These are phyloP conservation scores for Leptopilina drosophilae DNA, from an alignment of 2,888 invertebrate species.

Conservation along the genomic window DNA sequence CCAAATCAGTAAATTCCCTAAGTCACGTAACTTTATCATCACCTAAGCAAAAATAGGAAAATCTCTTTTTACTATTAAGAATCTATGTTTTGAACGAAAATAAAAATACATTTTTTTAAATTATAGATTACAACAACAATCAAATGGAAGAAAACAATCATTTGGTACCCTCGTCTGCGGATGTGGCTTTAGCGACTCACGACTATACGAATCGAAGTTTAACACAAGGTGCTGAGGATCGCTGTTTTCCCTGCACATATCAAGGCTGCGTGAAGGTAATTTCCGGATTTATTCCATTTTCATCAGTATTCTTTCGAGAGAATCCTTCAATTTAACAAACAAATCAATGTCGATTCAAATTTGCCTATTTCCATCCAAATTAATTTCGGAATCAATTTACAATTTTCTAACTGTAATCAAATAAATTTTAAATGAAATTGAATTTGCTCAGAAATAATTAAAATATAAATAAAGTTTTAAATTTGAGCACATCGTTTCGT, in stretches of 20 bases:
- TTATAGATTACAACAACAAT: conserved; percentile 72
- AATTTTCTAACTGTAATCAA: no score
- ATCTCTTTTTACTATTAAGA: neutral
- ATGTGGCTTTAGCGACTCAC: conserved; percentile 75
- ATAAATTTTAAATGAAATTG: no score
- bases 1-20: no score
- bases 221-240: conserved; percentile 70
- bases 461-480: no score
- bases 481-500: no score
- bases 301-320: neutral
- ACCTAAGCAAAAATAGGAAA: neutral
- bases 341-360: no score
- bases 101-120: neutral
- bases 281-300: conserved; percentile 20
- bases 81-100: neutral
- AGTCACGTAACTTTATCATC: no score
- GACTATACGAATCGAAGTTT: conserved; percentile 75
- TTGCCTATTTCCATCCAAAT: no score
- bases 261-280: conserved; percentile 74
- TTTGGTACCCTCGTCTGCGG: conserved; percentile 67
- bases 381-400: no score
- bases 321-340: conserved; percentile 17
- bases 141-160: conserved; percentile 64
- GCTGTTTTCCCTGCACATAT: conserved; percentile 75
- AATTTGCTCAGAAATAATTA: no score